phyloP scores from a whole-genome alignment of 1,140 invertebrate genomes.

The Pollicipes pollicipes region DNA sequence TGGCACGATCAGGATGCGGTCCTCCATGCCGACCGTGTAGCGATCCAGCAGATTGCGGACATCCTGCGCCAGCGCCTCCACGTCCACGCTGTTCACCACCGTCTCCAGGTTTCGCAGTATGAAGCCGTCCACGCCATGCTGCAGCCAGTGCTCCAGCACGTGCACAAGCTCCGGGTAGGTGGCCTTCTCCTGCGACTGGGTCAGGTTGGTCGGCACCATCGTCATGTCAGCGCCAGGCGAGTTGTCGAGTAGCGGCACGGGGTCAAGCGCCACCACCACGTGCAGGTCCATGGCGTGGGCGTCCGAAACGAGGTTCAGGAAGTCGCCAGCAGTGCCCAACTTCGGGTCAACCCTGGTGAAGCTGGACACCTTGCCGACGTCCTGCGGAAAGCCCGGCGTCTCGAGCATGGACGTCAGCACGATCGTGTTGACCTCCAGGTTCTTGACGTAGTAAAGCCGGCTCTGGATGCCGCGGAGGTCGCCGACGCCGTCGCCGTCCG shows the following conservation, averaged over 20 bases:
- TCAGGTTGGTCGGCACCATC: background rate
- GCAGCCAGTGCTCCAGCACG: conserved; percentile 42
- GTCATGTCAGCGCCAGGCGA: background rate
- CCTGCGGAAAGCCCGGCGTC: background rate
- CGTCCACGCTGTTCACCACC: conserved; percentile 29
- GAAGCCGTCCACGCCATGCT: conserved; percentile 53
- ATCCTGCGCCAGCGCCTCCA: conserved; percentile 33
- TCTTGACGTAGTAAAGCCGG: conserved; percentile 43
- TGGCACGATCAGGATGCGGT: conserved; percentile 45
- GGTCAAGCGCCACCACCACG: background rate
- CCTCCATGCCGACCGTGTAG: conserved; percentile 10
- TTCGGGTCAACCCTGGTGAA: background rate
- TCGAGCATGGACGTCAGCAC: background rate
- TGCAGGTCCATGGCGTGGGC: background rate
- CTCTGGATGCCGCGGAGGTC: conserved; percentile 48
- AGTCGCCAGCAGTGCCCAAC: background rate
- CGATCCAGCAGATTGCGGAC: conserved; percentile 42
- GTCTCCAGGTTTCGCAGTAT: conserved; percentile 50
- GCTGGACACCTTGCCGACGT: background rate
- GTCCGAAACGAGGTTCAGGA: background rate
- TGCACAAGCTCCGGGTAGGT: conserved; percentile 17
- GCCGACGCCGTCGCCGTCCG: conserved; percentile 47
- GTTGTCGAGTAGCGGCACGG: background rate
- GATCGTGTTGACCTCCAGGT: conserved; percentile 1
- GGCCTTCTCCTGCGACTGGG: background rate